These are phyloP conservation scores for Aix galericulata DNA, from an alignment of 2,113 vertebrate species.

Conservation along the genomic window DNA sequence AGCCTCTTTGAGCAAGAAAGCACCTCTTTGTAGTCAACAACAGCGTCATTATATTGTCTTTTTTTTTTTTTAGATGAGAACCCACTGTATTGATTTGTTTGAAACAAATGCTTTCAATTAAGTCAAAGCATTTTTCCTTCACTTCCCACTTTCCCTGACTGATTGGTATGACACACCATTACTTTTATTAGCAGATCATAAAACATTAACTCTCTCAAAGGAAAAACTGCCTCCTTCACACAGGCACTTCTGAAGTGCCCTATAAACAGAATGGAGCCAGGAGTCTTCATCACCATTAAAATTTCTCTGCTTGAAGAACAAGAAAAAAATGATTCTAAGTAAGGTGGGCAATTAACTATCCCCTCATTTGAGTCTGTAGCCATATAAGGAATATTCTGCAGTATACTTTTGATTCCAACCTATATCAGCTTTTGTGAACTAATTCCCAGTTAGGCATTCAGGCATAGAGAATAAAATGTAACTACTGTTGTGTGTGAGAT, in stretches of 20 bases:
- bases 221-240: not conserved
- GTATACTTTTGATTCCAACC: not conserved
- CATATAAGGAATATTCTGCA: not conserved
- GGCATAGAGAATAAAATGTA: slow-evolving; percentile 36
- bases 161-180: slow-evolving; percentile 13
- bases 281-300: not conserved
- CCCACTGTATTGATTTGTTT: slow-evolving; percentile 48
- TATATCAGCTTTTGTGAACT: slow-evolving; percentile 14
- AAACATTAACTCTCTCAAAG: not conserved
- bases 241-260: not conserved
- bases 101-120: slow-evolving; percentile 52
- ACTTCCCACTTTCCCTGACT: slow-evolving; percentile 30
- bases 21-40: not conserved
- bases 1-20: not conserved
- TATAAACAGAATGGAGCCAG: not conserved
- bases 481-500: slow-evolving; percentile 27
- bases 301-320: not conserved
- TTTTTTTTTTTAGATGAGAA: not conserved
- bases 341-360: not conserved
- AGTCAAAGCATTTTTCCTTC: slow-evolving; percentile 22
- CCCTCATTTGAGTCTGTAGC: not conserved
- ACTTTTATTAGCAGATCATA: slow-evolving; percentile 43
- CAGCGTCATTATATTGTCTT: not conserved
- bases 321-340: not conserved
- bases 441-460: slow-evolving; percentile 30